Base-by-base conservation (phyloP, 2,113 vertebrate species). In the Cygnus atratus region DNA sequence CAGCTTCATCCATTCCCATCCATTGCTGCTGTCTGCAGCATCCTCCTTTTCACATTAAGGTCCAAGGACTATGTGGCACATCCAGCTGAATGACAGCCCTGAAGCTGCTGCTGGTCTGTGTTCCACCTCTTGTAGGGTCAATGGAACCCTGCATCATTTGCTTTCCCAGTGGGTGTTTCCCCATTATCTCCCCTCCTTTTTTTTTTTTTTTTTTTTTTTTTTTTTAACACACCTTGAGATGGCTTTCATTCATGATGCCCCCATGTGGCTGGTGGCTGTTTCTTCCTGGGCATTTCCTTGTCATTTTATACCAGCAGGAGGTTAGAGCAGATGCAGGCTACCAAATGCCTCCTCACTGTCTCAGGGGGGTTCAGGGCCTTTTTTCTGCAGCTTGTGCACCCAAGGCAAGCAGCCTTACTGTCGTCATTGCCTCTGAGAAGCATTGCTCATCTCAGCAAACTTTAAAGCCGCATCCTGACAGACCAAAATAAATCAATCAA, bases 401-500 rank as follows among this genome's bases (percentile, higher is more conserved):
- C 85, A 80, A 93, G 91, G 62, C 18, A 4, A 92, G 91, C 76
- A 94, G 73, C 66, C 92, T 67, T 63, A 4, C 66, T 87, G 94
- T 84, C 58, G 29, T 95, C 93, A 92, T 77, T 59, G 54, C 89
- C 94, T 90, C 87, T 0, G 35, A 90, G 92, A 67, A 97, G 68
- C 94, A 88, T 82, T 87, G 83, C 84, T 97, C 93, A 94, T 93
- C 88, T 81, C 25, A 0, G 83, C 91, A 89, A 93, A 96, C 83
- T 96, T 94, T 94, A 92, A 94, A 95, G 93, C 87, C 3, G 19
- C 93, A 96, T 91, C 91, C 95, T 96, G 96, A 96, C 93, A 96
- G 89, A 96, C 87, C 85, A 95, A 97, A 97, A 97, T 96, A 84
- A 97, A 95, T 97, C 92, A 96, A 96, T 97, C 96, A 92, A 95